These are phyloP conservation scores for Eulemur rufifrons DNA, from an alignment of 2,113 vertebrate species.

Conservation along the genomic window DNA sequence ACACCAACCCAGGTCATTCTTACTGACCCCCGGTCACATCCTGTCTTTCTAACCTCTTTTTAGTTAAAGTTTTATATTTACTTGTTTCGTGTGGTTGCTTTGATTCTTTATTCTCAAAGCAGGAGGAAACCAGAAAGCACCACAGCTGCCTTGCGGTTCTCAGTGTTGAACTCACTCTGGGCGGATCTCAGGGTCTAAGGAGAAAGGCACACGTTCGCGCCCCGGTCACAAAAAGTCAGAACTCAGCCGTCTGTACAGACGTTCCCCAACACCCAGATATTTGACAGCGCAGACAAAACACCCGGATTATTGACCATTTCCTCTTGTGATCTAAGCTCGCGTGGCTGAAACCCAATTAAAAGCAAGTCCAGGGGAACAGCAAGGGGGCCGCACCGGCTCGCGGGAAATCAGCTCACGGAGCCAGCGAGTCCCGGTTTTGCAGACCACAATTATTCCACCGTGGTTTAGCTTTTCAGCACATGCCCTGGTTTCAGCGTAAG, in stretches of 20 bases:
- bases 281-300: neutral
- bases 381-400: neutral
- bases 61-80: neutral
- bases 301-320: neutral
- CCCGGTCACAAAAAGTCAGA: neutral
- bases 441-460: neutral
- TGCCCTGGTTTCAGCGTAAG: conserved; percentile 56
- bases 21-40: neutral
- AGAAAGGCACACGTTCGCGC: neutral
- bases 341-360: neutral
- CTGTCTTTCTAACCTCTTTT: neutral
- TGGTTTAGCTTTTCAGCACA: conserved; percentile 30
- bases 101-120: neutral
- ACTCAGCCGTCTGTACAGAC: neutral
- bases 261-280: neutral
- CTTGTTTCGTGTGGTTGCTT: neutral
- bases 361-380: neutral
- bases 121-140: neutral
- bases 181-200: neutral
- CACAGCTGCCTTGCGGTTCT: neutral
- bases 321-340: neutral
- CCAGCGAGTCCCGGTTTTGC: neutral
- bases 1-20: neutral
- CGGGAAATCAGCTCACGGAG: neutral
- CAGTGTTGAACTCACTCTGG: too few species aligned